phyloP scores from a whole-genome alignment of 2,888 invertebrate species.

The Hybos culiciformis region DNA sequence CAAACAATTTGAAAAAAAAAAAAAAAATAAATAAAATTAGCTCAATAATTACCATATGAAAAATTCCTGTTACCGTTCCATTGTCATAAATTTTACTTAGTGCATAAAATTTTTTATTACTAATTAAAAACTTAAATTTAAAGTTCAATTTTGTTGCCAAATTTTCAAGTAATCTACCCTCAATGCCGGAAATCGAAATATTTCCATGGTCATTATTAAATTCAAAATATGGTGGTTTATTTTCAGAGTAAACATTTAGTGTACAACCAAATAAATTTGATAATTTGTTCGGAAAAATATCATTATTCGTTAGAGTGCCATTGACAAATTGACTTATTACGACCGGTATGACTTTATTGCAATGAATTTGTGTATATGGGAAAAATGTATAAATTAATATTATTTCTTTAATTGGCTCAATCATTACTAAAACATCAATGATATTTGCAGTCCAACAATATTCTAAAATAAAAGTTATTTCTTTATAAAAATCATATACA shows the following conservation, averaged over 20 bases:
- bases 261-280: slow-evolving; percentile 22
- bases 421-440: slow-evolving; percentile 18
- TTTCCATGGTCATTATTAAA: slow-evolving; percentile 6
- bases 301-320: slow-evolving; percentile 13
- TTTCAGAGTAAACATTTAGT: slow-evolving; percentile 16
- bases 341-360: slow-evolving; percentile 16
- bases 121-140: slow-evolving; percentile 17
- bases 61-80: slow-evolving; percentile 19
- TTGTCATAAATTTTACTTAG: slow-evolving; percentile 13
- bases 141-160: slow-evolving; percentile 21
- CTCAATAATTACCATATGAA: slow-evolving; percentile 17
- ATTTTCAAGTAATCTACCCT: slow-evolving; percentile 22
- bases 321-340: slow-evolving; percentile 20
- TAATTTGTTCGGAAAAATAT: slow-evolving; percentile 21
- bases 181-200: slow-evolving; percentile 24
- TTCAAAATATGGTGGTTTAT: slow-evolving; percentile 22
- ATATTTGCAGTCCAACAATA: slow-evolving; percentile 20
- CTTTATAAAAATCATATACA: background rate
- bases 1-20: too few relatives aligned
- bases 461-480: slow-evolving; percentile 13
- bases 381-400: slow-evolving; percentile 24
- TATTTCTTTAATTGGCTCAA: slow-evolving; percentile 9
- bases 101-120: slow-evolving; percentile 12
- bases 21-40: background rate
- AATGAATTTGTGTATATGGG: slow-evolving; percentile 18